Conservation (phyloP, 64 coral and sea anemone species). For the Porites lutea region DNA sequence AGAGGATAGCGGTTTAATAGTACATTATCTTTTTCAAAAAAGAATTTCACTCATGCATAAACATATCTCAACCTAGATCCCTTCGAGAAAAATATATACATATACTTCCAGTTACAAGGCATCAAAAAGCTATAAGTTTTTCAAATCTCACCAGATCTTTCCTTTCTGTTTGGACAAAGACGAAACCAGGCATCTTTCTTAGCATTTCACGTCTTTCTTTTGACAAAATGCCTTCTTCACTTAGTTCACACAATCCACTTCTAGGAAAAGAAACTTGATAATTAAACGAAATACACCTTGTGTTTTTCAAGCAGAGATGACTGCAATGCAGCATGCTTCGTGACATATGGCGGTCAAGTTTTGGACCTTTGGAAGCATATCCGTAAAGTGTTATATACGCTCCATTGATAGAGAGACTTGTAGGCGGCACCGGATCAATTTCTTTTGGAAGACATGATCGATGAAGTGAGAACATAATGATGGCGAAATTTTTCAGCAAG, state of each 20-base stretch:
- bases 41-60: too few species aligned
- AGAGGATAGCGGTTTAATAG: too few species aligned
- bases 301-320: background rate
- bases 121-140: too few species aligned
- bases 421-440: background rate
- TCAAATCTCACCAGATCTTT: constrained; percentile 7
- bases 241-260: background rate
- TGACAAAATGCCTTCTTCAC: background rate
- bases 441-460: background rate
- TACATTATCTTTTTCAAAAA: too few species aligned
- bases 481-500: too few species aligned
- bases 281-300: background rate
- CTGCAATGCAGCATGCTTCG: background rate
- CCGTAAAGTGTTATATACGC: too few species aligned
- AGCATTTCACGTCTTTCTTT: background rate
- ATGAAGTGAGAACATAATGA: background rate
- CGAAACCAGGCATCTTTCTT: background rate
- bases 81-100: too few species aligned
- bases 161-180: constrained; percentile 10
- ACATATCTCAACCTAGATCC: too few species aligned
- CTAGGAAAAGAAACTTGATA: background rate
- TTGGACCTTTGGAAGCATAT: too few species aligned
- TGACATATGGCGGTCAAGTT: too few species aligned
- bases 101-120: too few species aligned
- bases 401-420: too few species aligned